Percentiles rank a stretch among this genome's conserved stretches.
These are phyloP conservation scores for Drosophila nigrodunni DNA, from an alignment of 1,140 invertebrate genomes.

Conservation along the genomic window DNA sequence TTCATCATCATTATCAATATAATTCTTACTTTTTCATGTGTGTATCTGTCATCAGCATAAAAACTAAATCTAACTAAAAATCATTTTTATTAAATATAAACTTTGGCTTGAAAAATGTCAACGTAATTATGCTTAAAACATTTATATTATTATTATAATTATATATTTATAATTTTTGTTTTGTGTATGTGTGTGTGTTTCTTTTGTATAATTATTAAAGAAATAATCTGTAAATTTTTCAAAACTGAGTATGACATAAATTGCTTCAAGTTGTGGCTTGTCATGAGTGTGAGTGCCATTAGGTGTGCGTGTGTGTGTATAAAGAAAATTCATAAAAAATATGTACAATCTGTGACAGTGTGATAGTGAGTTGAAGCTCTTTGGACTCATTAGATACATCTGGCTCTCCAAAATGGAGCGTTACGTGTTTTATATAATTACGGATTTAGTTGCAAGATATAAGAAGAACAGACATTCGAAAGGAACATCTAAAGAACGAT, in stretches of 20 bases:
- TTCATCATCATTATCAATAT: constrained; percentile 36
- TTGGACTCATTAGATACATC: constrained; percentile 43
- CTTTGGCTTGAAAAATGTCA: constrained; percentile 83
- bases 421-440: constrained; percentile 6
- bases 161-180: constrained; percentile 37
- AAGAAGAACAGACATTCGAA: constrained; percentile 53
- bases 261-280: constrained; percentile 57
- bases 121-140: constrained; percentile 66
- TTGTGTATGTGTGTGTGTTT: background rate
- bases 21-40: constrained; percentile 34
- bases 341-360: constrained; percentile 69
- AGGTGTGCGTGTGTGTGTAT: constrained; percentile 44
- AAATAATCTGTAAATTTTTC: constrained; percentile 46
- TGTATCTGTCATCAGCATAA: constrained; percentile 56
- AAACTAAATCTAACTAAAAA: constrained; percentile 79
- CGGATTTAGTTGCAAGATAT: constrained; percentile 13
- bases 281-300: constrained; percentile 41
- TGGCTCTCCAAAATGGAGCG: constrained; percentile 5
- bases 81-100: constrained; percentile 75
- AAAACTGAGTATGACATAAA: constrained; percentile 64
- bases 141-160: constrained; percentile 32
- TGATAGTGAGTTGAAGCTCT: constrained; percentile 63
- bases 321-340: constrained; percentile 57
- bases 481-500: constrained; percentile 67
- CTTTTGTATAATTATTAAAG: constrained; percentile 34